Conservation (phyloP, 2,113 vertebrate species). For the Orcinus orca region DNA sequence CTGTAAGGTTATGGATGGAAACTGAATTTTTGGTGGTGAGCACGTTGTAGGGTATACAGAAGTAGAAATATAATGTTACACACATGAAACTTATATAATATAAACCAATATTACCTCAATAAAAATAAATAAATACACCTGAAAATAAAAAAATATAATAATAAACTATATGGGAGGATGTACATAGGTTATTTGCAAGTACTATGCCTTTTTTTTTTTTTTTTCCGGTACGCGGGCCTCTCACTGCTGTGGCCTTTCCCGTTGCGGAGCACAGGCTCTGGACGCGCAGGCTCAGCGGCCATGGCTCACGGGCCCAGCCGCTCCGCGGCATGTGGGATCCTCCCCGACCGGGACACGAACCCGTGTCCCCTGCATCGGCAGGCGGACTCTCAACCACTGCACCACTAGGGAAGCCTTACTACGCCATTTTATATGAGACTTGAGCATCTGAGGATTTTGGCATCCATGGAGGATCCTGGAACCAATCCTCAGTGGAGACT, state of each 20-base stretch:
- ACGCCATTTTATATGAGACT: neutral
- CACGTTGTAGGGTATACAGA: neutral
- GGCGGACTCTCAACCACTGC: no score
- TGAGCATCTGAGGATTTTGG: neutral
- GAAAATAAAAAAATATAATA: neutral
- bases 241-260: no score
- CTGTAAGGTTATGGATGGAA: neutral
- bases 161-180: neutral
- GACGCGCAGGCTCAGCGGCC: no score
- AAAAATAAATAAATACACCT: neutral
- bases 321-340: no score
- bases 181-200: neutral
- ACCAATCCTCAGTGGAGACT: neutral
- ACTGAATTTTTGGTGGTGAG: neutral
- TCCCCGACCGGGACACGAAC: no score
- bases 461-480: neutral
- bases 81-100: neutral
- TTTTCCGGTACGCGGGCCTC: no score
- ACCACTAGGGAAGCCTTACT: no score
- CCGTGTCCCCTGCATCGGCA: no score
- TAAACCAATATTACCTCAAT: neutral
- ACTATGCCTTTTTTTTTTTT: no score
- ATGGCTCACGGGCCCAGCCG: no score
- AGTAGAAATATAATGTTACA: neutral
- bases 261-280: no score